phyloP scores from a whole-genome alignment of 2,113 vertebrate species.

The Bambusicola thoracicus region DNA sequence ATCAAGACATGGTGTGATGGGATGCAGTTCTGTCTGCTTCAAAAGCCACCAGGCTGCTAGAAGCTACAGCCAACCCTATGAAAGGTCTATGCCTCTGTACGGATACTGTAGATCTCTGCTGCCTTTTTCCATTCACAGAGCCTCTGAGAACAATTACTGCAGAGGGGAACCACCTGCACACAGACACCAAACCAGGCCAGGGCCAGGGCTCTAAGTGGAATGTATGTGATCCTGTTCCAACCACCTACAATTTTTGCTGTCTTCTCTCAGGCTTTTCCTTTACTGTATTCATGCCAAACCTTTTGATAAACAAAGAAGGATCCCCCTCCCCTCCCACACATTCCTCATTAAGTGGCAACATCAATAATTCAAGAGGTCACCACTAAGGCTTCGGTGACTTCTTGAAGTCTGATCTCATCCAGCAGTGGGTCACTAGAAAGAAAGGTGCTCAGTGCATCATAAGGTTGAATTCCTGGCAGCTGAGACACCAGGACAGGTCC shows the following conservation, averaged over 20 bases:
- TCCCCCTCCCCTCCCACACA: not conserved
- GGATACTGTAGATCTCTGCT: not conserved
- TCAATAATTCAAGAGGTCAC: slow-evolving; percentile 60
- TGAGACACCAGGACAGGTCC: not conserved
- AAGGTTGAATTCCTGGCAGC: slow-evolving; percentile 10
- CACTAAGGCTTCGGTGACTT: slow-evolving; percentile 12
- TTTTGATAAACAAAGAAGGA: slow-evolving; percentile 38
- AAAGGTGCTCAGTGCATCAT: not conserved
- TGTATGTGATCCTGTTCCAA: not conserved
- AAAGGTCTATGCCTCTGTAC: not conserved
- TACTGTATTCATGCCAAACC: not conserved
- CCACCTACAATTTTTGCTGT: not conserved
- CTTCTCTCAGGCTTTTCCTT: not conserved
- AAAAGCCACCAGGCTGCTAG: not conserved
- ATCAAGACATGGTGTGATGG: not conserved
- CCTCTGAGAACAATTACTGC: not conserved
- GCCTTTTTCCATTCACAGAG: not conserved
- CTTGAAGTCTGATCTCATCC: slow-evolving; percentile 32
- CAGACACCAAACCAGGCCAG: not conserved
- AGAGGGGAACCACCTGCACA: not conserved
- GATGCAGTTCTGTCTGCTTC: not conserved
- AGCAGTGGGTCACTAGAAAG: not conserved
- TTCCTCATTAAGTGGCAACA: slow-evolving; percentile 23
- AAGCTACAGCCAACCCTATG: not conserved
- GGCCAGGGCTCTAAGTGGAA: not conserved